Percentiles rank a stretch among this genome's conserved stretches.
These are phyloP conservation scores for Acleris sparsana DNA, from an alignment of 2,888 invertebrate species.

Conservation along the genomic window DNA sequence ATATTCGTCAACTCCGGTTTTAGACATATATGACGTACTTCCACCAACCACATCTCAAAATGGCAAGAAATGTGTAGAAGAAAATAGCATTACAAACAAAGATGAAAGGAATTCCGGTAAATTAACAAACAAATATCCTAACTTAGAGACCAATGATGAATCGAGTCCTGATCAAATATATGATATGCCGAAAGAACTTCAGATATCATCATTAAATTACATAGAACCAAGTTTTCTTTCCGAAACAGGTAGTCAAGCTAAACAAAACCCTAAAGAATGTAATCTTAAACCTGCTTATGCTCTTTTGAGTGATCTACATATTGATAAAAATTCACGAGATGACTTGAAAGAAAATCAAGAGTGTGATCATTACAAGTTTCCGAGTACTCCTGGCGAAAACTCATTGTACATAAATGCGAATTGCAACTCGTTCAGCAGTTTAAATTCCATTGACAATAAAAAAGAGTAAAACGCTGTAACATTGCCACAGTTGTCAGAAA, in stretches of 20 bases:
- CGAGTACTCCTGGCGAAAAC: neutral
- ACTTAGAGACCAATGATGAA: neutral
- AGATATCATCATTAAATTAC: neutral
- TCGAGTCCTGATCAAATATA: neutral
- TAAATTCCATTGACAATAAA: too few relatives aligned
- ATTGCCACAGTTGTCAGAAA: too few relatives aligned
- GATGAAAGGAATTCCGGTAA: neutral
- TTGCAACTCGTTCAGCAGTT: neutral
- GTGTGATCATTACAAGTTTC: constrained; percentile 11
- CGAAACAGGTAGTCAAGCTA: neutral
- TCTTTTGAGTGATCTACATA: neutral
- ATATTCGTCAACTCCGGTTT: constrained; percentile 20
- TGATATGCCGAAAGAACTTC: constrained; percentile 2
- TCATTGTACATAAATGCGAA: constrained; percentile 26
- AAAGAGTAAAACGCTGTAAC: too few relatives aligned
- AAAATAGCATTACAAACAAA: neutral
- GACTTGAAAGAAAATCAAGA: neutral
- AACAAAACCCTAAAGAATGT: neutral
- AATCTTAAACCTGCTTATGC: constrained; percentile 7
- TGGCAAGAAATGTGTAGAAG: neutral
- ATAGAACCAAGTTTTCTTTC: constrained; percentile 11
- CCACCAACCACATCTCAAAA: neutral
- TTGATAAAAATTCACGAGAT: neutral
- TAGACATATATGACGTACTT: constrained; percentile 18
- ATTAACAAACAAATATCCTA: neutral